phyloP scores from a whole-genome alignment of 2,888 invertebrate genomes.

The Sphinx pinastri region DNA sequence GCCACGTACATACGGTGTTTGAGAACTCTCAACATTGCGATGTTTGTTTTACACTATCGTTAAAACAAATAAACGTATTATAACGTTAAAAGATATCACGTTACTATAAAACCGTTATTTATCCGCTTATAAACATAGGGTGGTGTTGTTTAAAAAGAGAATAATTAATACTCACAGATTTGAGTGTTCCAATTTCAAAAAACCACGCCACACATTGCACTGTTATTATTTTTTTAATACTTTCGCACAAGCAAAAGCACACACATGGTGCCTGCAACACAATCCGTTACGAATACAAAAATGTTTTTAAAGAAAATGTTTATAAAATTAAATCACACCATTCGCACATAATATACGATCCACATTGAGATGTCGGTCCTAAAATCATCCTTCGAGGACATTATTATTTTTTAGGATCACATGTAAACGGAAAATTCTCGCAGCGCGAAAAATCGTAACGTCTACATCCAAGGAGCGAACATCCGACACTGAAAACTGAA shows the following conservation, averaged over 20 bases:
- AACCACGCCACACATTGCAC: slow-evolving; percentile 38
- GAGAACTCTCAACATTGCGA: slow-evolving; percentile 33
- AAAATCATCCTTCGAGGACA: slow-evolving; percentile 38
- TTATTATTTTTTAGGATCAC: slow-evolving; percentile 42
- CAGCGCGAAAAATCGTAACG: slow-evolving; percentile 32
- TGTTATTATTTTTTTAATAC: slow-evolving; percentile 34
- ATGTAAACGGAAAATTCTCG: slow-evolving; percentile 41
- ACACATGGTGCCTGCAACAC: slow-evolving; percentile 22
- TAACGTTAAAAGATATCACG: slow-evolving; percentile 31
- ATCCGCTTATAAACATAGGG: slow-evolving; percentile 16
- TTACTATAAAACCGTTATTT: slow-evolving; percentile 26
- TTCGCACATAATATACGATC: slow-evolving; percentile 1
- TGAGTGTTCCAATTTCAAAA: slow-evolving; percentile 39
- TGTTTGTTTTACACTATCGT: slow-evolving; percentile 35
- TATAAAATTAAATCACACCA: slow-evolving; percentile 13
- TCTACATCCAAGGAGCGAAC: slow-evolving; percentile 30
- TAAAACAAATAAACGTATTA: slow-evolving; percentile 30
- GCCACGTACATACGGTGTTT: slow-evolving; percentile 24
- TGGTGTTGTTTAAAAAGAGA: not conserved
- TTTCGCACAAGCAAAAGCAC: slow-evolving; percentile 36
- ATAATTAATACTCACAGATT: slow-evolving; percentile 35
- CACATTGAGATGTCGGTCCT: slow-evolving; percentile 31
- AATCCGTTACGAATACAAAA: slow-evolving; percentile 18
- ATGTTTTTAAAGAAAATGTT: slow-evolving; percentile 11
- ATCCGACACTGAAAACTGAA: slow-evolving; percentile 44